Evolutionary conservation across 2,113 vertebrate genomes (phyloP).

Genomic region (Thamnophis sirtalis): DNA sequence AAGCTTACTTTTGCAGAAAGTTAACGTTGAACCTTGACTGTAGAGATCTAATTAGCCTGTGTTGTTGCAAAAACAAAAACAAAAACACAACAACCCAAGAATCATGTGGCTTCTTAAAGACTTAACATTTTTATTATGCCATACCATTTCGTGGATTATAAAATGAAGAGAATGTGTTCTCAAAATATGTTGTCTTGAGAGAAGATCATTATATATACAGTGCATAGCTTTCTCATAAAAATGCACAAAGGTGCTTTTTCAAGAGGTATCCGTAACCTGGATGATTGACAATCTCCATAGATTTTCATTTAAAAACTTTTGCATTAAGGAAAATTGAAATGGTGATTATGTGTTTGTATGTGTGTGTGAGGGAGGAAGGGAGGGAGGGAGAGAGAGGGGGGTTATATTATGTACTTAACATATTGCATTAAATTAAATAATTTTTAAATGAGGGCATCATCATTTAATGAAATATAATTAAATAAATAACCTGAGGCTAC

Average conservation of each 20-base stretch:
- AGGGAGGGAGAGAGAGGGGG: no score
- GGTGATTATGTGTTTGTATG: neutral
- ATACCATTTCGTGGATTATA: neutral
- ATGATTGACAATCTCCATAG: no score
- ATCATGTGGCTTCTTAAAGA: neutral
- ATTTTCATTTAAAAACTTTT: neutral
- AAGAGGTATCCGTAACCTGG: no score
- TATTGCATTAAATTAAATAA: neutral
- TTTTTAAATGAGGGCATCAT: neutral
- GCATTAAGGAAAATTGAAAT: neutral
- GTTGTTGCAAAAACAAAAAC: neutral
- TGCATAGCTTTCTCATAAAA: neutral
- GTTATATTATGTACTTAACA: neutral
- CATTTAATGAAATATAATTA: neutral
- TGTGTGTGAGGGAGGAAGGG: no score
- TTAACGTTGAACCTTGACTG: neutral
- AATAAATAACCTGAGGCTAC: neutral
- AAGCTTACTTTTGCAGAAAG: constrained; percentile 27
- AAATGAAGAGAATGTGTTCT: neutral
- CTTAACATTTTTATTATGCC: neutral
- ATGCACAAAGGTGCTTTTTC: neutral
- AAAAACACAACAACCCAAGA: no score
- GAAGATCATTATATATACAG: neutral
- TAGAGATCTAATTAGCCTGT: neutral
- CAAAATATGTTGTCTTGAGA: neutral